Conservation (phyloP, 2,888 invertebrate genomes). For the Lottia scabra region DNA sequence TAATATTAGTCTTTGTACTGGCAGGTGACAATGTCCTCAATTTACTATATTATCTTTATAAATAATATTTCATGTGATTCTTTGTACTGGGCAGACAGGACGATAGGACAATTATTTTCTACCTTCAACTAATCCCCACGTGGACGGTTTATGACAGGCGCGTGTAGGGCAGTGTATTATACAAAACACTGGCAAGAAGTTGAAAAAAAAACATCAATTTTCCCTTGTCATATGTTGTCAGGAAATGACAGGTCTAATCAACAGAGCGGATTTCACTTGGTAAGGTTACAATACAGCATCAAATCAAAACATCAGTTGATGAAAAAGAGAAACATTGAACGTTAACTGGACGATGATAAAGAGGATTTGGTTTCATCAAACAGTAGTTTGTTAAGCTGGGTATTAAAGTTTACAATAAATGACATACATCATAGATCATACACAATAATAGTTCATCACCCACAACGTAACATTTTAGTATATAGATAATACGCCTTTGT, state of each 20-base stretch:
- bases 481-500: too few relatives aligned
- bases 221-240: background rate
- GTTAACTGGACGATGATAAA: too few relatives aligned
- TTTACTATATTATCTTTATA: constrained; percentile 1
- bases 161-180: background rate
- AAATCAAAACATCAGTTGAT: background rate
- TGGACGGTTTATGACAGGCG: background rate
- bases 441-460: too few relatives aligned
- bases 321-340: background rate
- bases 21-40: constrained; percentile 1
- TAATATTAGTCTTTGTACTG: background rate
- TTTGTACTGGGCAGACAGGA: background rate
- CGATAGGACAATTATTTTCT: background rate
- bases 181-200: background rate
- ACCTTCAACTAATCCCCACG: background rate
- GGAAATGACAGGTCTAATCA: background rate
- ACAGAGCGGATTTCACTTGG: background rate
- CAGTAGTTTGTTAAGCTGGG: too few relatives aligned
- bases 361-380: too few relatives aligned
- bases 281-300: background rate
- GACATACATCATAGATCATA: too few relatives aligned
- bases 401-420: too few relatives aligned
- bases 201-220: background rate
- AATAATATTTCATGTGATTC: background rate
- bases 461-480: too few relatives aligned